phyloP scores from a whole-genome alignment of 2,888 invertebrate species.

The Eulithis prunata region DNA sequence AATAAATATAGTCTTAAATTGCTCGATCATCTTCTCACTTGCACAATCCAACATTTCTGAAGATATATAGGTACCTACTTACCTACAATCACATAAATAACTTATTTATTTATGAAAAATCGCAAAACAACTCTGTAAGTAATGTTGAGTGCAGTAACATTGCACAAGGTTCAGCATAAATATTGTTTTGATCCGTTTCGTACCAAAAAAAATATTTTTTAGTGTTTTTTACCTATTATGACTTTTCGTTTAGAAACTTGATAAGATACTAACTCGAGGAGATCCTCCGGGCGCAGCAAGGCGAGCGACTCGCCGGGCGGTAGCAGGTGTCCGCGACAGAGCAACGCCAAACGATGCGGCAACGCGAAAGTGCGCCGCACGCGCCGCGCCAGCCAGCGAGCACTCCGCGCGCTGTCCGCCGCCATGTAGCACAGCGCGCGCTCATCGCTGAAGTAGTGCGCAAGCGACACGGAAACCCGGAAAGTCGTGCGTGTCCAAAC shows the following conservation, averaged over 20 bases:
- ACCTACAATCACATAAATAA: no score
- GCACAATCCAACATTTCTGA: no score
- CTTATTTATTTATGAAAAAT: no score
- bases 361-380: conserved; percentile 54
- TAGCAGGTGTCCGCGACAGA: conserved; percentile 59
- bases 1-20: no score
- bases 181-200: no score
- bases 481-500: conserved; percentile 38
- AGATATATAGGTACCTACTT: no score
- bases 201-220: no score
- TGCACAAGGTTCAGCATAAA: no score
- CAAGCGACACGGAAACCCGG: conserved; percentile 59
- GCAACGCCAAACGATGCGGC: conserved; percentile 47
- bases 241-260: not conserved
- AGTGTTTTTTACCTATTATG: not conserved
- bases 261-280: conserved; percentile 54
- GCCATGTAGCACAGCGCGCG: conserved; percentile 51
- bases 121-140: no score
- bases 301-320: conserved; percentile 65
- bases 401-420: conserved; percentile 45
- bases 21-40: no score
- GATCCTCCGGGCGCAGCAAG: conserved; percentile 58
- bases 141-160: no score
- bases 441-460: conserved; percentile 57
- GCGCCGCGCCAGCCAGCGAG: conserved; percentile 59